These are phyloP conservation scores for Urocyon cinereoargenteus DNA, from an alignment of 2,797 vertebrate species.

Conservation along the genomic window DNA sequence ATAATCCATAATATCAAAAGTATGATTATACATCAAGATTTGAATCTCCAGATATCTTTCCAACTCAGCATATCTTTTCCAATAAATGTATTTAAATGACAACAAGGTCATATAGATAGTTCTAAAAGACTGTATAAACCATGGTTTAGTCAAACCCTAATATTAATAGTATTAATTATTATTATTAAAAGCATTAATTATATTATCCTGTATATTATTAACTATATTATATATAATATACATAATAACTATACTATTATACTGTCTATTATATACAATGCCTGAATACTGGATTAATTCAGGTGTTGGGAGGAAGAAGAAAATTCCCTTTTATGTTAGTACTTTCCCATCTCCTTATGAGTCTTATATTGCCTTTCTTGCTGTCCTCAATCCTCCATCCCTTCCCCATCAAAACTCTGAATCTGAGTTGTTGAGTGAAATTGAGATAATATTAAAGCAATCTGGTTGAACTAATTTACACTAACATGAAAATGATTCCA, in stretches of 20 bases:
- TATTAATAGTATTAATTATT: background rate
- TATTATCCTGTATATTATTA: too few species aligned
- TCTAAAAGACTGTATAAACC: background rate
- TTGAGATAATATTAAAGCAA: slow-evolving; percentile 37
- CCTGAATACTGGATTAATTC: background rate
- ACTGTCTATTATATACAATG: background rate
- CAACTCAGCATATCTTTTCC: background rate
- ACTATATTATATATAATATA: background rate
- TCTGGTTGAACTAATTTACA: slow-evolving; percentile 26
- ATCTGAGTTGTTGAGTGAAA: slow-evolving; percentile 21
- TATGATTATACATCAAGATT: background rate
- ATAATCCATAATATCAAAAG: background rate
- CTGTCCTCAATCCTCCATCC: background rate
- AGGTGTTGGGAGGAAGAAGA: background rate
- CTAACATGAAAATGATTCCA: slow-evolving; percentile 43
- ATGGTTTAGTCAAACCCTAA: background rate
- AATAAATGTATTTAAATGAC: slow-evolving; percentile 19
- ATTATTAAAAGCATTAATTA: too few species aligned
- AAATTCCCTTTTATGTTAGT: background rate
- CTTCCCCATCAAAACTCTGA: slow-evolving; percentile 16
- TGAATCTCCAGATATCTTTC: slow-evolving; percentile 33
- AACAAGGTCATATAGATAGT: background rate
- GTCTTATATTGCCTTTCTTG: background rate
- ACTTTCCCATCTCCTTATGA: background rate
- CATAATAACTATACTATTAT: background rate